These are phyloP conservation scores for Galagoides demidoff DNA, from an alignment of 2,797 vertebrate genomes.

Conservation along the genomic window DNA sequence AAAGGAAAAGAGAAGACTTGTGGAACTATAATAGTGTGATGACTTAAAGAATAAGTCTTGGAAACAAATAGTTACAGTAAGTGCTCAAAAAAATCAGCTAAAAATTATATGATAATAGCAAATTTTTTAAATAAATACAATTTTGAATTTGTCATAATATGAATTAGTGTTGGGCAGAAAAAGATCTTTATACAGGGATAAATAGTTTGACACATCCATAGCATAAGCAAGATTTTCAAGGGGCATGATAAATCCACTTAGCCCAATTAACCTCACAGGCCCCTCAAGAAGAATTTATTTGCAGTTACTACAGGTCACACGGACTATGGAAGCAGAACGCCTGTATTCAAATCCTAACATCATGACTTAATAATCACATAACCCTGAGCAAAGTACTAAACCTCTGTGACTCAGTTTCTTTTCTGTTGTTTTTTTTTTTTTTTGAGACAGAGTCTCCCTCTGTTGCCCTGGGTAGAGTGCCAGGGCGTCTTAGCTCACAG, in stretches of 20 bases:
- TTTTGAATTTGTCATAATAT: constrained; percentile 34
- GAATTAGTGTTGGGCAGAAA: constrained; percentile 42
- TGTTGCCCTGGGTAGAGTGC: too few relatives aligned
- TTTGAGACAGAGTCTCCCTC: too few relatives aligned
- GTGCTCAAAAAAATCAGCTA: constrained; percentile 17
- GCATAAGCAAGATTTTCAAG: constrained; percentile 13
- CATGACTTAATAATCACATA: background rate
- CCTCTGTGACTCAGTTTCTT: constrained; percentile 25
- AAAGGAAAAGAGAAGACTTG: constrained; percentile 2
- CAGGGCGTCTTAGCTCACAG: too few relatives aligned
- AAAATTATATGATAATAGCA: constrained; percentile 38
- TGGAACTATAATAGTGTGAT: background rate
- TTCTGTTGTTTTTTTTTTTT: too few relatives aligned
- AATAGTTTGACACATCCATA: background rate
- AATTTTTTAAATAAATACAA: constrained; percentile 40
- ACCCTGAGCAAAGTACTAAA: background rate
- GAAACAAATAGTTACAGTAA: constrained; percentile 11
- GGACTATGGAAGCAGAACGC: background rate
- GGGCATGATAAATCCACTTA: constrained; percentile 11
- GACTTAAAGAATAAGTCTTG: constrained; percentile 20
- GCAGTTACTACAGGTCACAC: background rate
- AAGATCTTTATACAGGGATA: background rate
- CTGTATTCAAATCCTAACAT: constrained; percentile 47
- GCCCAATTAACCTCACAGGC: constrained; percentile 3
- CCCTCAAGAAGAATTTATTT: background rate